These are phyloP conservation scores for Drosophila eohydei DNA, from an alignment of 2,888 invertebrate species.

Conservation along the genomic window DNA sequence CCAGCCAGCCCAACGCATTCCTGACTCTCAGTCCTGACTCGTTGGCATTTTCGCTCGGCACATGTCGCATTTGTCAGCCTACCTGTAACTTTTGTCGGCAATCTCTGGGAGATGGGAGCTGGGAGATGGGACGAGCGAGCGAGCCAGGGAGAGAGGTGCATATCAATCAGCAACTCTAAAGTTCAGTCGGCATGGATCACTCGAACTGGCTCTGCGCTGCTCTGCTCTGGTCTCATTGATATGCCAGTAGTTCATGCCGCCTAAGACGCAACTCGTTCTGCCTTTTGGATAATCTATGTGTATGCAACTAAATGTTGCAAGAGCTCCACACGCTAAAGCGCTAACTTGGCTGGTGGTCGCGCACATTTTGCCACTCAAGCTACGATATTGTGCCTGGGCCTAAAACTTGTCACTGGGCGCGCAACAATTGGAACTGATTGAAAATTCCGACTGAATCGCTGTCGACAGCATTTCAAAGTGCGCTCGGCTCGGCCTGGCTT, in stretches of 20 bases:
- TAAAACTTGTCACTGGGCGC: slow-evolving; percentile 72
- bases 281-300: slow-evolving; percentile 75
- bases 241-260: slow-evolving; percentile 80
- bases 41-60: slow-evolving; percentile 21
- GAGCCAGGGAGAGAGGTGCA: slow-evolving; percentile 54
- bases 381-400: neutral
- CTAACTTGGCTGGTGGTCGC: slow-evolving; percentile 84
- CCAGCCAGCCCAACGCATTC: slow-evolving; percentile 41
- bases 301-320: slow-evolving; percentile 74
- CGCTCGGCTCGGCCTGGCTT: neutral
- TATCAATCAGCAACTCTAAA: slow-evolving; percentile 67
- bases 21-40: slow-evolving; percentile 1
- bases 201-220: slow-evolving; percentile 11
- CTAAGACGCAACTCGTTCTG: slow-evolving; percentile 31
- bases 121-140: neutral
- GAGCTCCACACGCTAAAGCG: slow-evolving; percentile 69
- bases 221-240: slow-evolving; percentile 61
- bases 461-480: slow-evolving; percentile 60
- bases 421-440: slow-evolving; percentile 80
- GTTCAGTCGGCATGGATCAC: slow-evolving; percentile 70
- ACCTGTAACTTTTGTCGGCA: slow-evolving; percentile 76
- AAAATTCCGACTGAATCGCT: slow-evolving; percentile 67
- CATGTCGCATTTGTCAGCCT: slow-evolving; percentile 76
- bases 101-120: neutral
- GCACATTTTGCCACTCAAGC: slow-evolving; percentile 77